Evolutionary conservation across 2,113 vertebrate genomes (phyloP), one percentile per base, ranked within the genome.

Genomic region (mouse (Mus musculus)): DNA sequence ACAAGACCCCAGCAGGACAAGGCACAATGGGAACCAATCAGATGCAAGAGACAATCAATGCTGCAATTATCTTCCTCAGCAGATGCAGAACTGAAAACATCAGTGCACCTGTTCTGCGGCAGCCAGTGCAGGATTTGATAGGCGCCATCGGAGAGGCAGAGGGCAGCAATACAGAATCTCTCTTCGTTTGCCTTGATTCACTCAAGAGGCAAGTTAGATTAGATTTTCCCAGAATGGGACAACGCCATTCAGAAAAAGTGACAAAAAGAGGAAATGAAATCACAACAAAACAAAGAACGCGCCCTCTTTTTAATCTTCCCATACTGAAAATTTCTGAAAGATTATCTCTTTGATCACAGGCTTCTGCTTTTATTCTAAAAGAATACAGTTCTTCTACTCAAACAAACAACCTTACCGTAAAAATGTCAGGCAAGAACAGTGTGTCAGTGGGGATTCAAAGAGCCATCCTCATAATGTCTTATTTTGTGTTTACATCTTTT

Each of bases 151-250:
- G 71, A 87, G 46, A 91, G 95, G 81, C 85, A 84, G 67, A 96
- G 88, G 92, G 69, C 89, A 84, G 89, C 56, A 91, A 56, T 65
- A 87, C 96, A 78, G 95, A 82, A 91, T 69, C 16, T 89, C 77
- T 95, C 76, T 97, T 95, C 87, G 76, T 81, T 94, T 80, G 71
- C 39, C 78, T 93, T 69, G 20, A 91, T 95, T 98, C 73, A 91
- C 59, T 92, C 39, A 39, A 52, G 76, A 88, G 49, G 28, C 85
- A 56, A 56, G 73, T 88, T 91, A 82, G 61, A 90, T 93, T 89
- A 86, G 72, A 90, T 93, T 89, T 94, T 93, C 86, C 84, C 91
- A 61, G 36, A 78, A 28, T 91, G 9, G n/a, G 30, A 63, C 42
- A 87, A 87, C 78, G 93, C 63, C 95, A 96, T 88, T 93, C 59